Conservation (phyloP, 2,888 invertebrate species). For the Volucella inanis region DNA sequence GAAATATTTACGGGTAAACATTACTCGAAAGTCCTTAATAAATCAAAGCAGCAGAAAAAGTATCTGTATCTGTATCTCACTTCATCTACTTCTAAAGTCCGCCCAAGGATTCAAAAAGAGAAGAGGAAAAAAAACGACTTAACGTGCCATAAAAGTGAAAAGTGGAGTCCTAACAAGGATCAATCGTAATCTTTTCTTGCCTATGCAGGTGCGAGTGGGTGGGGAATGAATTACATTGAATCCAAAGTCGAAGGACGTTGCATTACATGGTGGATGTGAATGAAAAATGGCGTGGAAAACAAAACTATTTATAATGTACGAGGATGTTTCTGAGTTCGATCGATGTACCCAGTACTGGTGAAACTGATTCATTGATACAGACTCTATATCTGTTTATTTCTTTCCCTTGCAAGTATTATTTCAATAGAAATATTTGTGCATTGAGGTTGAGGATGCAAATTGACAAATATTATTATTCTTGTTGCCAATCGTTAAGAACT, state of each 20-base stretch:
- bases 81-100: slow-evolving; percentile 14
- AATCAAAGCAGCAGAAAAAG: slow-evolving; percentile 32
- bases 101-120: background rate
- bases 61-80: background rate
- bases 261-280: slow-evolving; percentile 35
- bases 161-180: slow-evolving; percentile 15
- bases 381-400: background rate
- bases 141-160: slow-evolving; percentile 4
- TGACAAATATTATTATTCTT: too few relatives aligned
- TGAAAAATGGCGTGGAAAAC: slow-evolving; percentile 60
- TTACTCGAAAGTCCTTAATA: slow-evolving; percentile 24
- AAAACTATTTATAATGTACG: slow-evolving; percentile 48
- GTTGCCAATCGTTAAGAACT: too few relatives aligned
- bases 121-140: background rate
- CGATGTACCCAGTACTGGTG: slow-evolving; percentile 26
- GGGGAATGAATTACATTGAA: slow-evolving; percentile 38
- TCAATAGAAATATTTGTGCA: slow-evolving; percentile 10
- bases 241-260: slow-evolving; percentile 35
- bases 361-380: slow-evolving; percentile 6
- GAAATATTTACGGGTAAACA: slow-evolving; percentile 35
- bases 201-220: slow-evolving; percentile 7
- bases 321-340: slow-evolving; percentile 43
- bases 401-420: slow-evolving; percentile 18
- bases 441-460: too few relatives aligned
- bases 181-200: slow-evolving; percentile 16